phyloP scores from a whole-genome alignment of 1,140 invertebrate genomes.

The Ladona fulva region DNA sequence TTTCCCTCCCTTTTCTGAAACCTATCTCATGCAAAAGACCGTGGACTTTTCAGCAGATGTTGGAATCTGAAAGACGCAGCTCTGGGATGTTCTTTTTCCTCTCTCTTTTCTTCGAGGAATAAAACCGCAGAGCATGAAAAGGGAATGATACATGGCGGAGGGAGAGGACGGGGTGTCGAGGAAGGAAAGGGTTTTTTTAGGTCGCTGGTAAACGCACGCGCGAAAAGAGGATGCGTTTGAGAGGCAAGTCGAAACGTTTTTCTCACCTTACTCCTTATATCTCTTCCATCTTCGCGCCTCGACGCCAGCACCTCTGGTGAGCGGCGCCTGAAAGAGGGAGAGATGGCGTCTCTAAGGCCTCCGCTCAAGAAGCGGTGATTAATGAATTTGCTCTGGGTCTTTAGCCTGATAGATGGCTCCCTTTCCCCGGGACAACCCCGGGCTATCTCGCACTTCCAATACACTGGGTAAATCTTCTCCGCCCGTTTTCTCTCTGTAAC shows the following conservation, averaged over 20 bases:
- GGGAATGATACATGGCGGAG: neutral
- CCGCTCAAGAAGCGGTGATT: conserved; percentile 1
- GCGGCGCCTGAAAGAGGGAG: neutral
- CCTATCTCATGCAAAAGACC: neutral
- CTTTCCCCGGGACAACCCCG: neutral
- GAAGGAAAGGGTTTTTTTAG: neutral
- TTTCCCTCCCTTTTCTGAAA: neutral
- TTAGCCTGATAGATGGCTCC: neutral
- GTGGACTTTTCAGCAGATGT: conserved; percentile 8
- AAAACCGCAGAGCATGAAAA: neutral
- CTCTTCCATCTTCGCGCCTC: neutral
- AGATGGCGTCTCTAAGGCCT: neutral
- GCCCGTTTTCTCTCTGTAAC: neutral
- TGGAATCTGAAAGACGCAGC: neutral
- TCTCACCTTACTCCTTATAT: neutral
- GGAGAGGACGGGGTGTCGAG: neutral
- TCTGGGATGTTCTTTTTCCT: neutral
- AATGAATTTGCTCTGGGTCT: neutral
- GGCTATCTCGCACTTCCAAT: neutral
- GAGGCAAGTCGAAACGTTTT: too few relatives aligned
- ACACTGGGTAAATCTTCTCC: neutral
- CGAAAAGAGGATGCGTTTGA: neutral
- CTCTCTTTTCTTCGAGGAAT: neutral
- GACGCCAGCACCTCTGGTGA: neutral
- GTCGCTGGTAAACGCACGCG: neutral